A percentile compares a stretch with the other conserved stretches of the same genome.
Conservation (phyloP, 2,113 vertebrate genomes). For the Dasyprocta punctata region DNA sequence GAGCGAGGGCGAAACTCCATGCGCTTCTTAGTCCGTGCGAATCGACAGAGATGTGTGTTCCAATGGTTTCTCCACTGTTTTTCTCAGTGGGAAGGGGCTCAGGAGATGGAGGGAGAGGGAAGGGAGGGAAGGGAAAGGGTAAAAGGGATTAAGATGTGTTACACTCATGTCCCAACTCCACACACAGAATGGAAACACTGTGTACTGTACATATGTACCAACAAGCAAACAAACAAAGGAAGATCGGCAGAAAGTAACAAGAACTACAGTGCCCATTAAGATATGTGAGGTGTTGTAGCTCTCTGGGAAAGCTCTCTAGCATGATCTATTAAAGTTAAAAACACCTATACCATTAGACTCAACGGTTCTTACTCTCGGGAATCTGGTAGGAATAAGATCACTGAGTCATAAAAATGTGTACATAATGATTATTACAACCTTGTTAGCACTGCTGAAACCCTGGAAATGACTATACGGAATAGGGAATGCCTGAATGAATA, state of each 20-base stretch:
- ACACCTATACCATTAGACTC: neutral
- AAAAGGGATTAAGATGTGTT: neutral
- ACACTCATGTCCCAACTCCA: neutral
- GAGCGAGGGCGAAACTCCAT: neutral
- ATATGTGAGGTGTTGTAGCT: neutral
- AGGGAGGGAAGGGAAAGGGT: neutral
- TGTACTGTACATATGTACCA: neutral
- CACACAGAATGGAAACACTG: neutral
- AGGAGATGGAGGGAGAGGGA: neutral
- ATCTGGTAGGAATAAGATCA: neutral
- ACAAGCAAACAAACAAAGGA: neutral
- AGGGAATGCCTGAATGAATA: neutral
- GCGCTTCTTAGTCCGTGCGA: neutral
- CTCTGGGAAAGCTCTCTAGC: neutral
- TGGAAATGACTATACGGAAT: neutral
- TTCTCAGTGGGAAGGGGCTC: neutral
- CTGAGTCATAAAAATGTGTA: neutral
- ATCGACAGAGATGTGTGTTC: neutral
- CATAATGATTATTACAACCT: neutral
- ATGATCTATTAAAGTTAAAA: constrained; percentile 47
- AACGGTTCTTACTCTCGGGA: neutral
- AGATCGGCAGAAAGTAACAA: neutral
- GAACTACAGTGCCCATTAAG: neutral
- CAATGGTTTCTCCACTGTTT: neutral
- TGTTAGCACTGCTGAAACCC: neutral